Evolutionary conservation across 2,888 invertebrate genomes (phyloP).

Genomic region (Brassicogethes aeneus): DNA sequence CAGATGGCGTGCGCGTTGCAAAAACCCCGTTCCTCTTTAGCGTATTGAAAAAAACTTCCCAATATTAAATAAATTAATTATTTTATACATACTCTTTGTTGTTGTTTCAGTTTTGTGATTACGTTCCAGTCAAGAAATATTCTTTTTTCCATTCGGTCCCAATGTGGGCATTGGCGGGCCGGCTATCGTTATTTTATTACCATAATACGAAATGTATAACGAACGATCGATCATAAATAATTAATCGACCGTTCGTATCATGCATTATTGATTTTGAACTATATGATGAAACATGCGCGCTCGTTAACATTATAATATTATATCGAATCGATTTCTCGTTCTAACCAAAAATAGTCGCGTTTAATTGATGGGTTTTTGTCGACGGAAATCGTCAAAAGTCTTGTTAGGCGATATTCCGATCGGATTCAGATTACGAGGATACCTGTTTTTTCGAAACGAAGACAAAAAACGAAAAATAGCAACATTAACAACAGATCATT

Average conservation of each 20-base stretch:
- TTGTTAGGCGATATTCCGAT: slow-evolving; percentile 15
- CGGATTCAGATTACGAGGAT: slow-evolving; percentile 2
- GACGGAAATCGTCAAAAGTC: slow-evolving; percentile 31
- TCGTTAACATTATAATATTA: slow-evolving; percentile 30
- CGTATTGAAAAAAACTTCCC: too few relatives aligned
- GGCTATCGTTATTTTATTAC: slow-evolving; percentile 22
- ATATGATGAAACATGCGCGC: slow-evolving; percentile 31
- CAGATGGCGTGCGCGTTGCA: too few relatives aligned
- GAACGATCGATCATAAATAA: slow-evolving; percentile 39
- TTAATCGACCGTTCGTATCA: slow-evolving; percentile 32
- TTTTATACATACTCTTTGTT: too few relatives aligned
- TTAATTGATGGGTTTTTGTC: slow-evolving; percentile 32
- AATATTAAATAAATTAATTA: too few relatives aligned
- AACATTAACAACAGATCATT: too few relatives aligned
- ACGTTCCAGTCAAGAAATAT: too few relatives aligned
- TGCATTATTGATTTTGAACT: slow-evolving; percentile 38
- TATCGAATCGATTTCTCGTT: slow-evolving; percentile 20
- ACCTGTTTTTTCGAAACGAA: background rate
- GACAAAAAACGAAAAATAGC: background rate
- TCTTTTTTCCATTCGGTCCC: too few relatives aligned
- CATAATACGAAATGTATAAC: slow-evolving; percentile 29
- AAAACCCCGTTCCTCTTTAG: too few relatives aligned
- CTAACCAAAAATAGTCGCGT: slow-evolving; percentile 29
- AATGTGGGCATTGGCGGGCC: too few relatives aligned
- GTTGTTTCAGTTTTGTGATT: too few relatives aligned